phyloP scores from a whole-genome alignment of 2,888 invertebrate genomes.

The Resseliella maxima region DNA sequence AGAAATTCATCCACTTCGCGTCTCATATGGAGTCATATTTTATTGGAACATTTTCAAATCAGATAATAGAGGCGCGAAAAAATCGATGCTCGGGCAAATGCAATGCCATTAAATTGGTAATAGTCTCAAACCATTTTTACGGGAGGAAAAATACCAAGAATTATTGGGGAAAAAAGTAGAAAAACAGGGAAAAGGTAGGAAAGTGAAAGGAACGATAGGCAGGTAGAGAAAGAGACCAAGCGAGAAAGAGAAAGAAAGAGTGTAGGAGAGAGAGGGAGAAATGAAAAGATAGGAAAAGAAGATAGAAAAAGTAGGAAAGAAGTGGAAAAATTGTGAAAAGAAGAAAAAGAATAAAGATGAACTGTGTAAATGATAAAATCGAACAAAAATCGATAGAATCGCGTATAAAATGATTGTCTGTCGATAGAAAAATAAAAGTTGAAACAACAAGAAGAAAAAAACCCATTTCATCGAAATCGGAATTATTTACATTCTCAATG shows the following conservation, averaged over 20 bases:
- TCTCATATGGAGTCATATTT: not conserved
- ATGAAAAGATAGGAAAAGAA: too few species aligned
- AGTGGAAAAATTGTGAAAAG: too few species aligned
- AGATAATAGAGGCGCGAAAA: not conserved
- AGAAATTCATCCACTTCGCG: not conserved
- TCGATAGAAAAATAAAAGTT: not conserved
- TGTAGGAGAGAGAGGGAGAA: too few species aligned
- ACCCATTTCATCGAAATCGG: not conserved
- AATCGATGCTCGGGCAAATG: not conserved
- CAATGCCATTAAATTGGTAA: not conserved
- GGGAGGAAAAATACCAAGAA: not conserved
- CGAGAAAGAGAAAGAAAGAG: too few species aligned
- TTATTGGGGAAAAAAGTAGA: not conserved
- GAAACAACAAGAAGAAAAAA: not conserved
- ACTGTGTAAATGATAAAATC: not conserved
- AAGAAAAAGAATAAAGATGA: too few species aligned
- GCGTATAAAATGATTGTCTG: not conserved
- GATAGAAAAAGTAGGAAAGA: too few species aligned
- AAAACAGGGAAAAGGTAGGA: too few species aligned
- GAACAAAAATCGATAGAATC: not conserved
- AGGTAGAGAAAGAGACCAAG: too few species aligned
- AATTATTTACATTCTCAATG: slow-evolving; percentile 15
- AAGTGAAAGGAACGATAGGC: too few species aligned
- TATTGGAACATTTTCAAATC: not conserved
- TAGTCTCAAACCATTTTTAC: not conserved